Base-by-base conservation (phyloP, 2,113 vertebrate genomes). In the Dascyllus trimaculatus region DNA sequence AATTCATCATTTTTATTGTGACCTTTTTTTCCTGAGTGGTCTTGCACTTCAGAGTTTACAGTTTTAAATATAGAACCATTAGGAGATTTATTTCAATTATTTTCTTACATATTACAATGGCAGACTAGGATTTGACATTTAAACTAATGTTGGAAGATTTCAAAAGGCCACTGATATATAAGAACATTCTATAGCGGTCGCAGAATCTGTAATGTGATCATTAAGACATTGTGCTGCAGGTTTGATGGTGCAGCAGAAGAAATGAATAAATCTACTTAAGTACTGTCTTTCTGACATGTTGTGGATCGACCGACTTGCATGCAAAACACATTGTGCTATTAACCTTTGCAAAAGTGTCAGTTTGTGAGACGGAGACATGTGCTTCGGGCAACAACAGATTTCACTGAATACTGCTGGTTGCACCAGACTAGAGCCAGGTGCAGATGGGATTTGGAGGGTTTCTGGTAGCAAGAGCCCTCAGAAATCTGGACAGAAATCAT, bases 401-500 rank as follows among this genome's bases (percentile, higher is more conserved):
- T 15, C 7, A 51, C 49, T 59, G 45, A 5, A 63, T 58, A 52
- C 26, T 64, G 53, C 21, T 52, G 51, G 86, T 52, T 68, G 26
- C 69, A 46, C 13, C 13, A 17, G 24, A 71, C 8, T n/a, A 71
- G 24, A 79, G 64, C 17, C 53, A 64, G 73, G 73, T 81, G 63
- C 17, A 83, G 58, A 75, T 84, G n/a, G 69, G 65, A 84, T 78
- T 81, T 43, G 26, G 40, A 46, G 35, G 52, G 53, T 71, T 80
- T 81, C 46, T 52, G 74, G 58, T 43, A 51, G 65, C 63, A 11
- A 24, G 38, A 45, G 22, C 21, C 56, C 14, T 49, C 14, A 29
- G 63, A 69, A 38, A 63, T 85, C 52, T 72, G 18, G 45, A 86
- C 29, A 80, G 64, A 81, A 81, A 80, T 82, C 54, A 76, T 71